These are phyloP conservation scores for Andrena cerasifolii DNA, from an alignment of 1,140 invertebrate genomes.

Conservation along the genomic window DNA sequence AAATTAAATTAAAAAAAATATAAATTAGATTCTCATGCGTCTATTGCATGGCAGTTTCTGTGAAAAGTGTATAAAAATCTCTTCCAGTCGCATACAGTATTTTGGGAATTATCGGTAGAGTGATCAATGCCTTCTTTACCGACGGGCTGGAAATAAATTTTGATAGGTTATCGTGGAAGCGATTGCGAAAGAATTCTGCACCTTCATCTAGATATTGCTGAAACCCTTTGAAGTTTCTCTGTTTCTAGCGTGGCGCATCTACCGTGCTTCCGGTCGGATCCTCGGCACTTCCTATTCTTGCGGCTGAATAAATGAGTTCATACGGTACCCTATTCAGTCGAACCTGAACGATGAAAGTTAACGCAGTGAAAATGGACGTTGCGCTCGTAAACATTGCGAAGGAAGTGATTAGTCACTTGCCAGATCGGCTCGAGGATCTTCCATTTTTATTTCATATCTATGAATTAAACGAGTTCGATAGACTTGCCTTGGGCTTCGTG, in stretches of 20 bases:
- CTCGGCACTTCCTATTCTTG: slow-evolving; percentile 33
- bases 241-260: slow-evolving; percentile 14
- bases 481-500: background rate
- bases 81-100: too few relatives aligned
- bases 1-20: too few relatives aligned
- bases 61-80: too few relatives aligned
- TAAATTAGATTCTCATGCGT: too few relatives aligned
- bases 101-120: too few relatives aligned
- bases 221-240: background rate
- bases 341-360: slow-evolving; percentile 27
- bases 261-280: slow-evolving; percentile 44
- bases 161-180: background rate
- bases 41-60: too few relatives aligned
- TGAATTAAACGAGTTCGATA: background rate
- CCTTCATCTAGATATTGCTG: slow-evolving; percentile 6
- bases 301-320: background rate
- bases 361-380: slow-evolving; percentile 1
- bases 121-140: too few relatives aligned
- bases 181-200: background rate
- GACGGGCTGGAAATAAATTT: background rate
- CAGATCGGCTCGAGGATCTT: background rate
- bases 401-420: slow-evolving; percentile 7
- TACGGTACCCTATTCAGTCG: background rate
- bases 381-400: background rate
- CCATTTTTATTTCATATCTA: background rate